Evolutionary conservation across 2,797 vertebrate genomes (phyloP).

Genomic region (Eulemur rubriventer): DNA sequence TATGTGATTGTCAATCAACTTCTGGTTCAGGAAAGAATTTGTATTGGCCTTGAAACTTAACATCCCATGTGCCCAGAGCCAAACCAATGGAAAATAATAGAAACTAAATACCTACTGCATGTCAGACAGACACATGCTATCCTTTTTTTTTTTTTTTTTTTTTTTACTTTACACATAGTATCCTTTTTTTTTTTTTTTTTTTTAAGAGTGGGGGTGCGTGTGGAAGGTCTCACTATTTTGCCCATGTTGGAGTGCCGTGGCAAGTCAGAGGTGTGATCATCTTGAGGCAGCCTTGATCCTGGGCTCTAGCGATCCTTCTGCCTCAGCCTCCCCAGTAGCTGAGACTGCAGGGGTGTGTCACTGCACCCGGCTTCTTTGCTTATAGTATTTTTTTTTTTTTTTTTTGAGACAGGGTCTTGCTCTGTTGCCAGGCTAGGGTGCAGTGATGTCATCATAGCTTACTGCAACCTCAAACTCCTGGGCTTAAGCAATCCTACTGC

Average conservation of each 20-base stretch:
- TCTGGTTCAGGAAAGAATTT: slow-evolving; percentile 42
- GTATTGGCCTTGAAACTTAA: slow-evolving; percentile 33
- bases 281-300: not conserved
- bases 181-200: not conserved
- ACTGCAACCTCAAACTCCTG: not conserved
- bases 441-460: not conserved
- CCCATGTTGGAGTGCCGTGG: not conserved
- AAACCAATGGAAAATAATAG: not conserved
- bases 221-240: not conserved
- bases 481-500: not conserved
- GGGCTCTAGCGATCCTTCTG: not conserved
- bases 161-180: not conserved
- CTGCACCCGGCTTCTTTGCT: not conserved
- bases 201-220: too few species aligned
- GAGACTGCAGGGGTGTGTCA: not conserved
- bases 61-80: not conserved
- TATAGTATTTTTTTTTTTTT: not conserved
- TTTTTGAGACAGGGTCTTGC: too few species aligned
- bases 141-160: not conserved
- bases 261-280: not conserved
- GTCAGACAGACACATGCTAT: slow-evolving; percentile 3
- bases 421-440: too few species aligned
- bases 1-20: slow-evolving; percentile 28
- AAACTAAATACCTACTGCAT: slow-evolving; percentile 34
- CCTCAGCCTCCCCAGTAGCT: not conserved